Base-by-base conservation (phyloP, 2,888 invertebrate species). In the Gymnocheta viridis region DNA sequence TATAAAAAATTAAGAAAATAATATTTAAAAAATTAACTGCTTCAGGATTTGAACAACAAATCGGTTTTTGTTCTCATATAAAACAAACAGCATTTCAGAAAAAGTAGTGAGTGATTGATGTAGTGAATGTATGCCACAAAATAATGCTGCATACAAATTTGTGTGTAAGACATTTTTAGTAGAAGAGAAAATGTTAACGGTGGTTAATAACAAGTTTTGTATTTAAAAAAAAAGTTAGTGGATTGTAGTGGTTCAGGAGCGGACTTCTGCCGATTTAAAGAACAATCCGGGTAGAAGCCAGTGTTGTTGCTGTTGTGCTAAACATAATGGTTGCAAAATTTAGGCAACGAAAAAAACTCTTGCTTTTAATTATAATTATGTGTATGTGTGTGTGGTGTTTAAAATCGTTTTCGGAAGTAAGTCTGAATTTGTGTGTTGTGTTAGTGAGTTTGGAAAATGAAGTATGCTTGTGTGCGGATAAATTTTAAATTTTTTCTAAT, bases 301-400 rank as follows among this genome's bases (percentile, higher is more conserved):
- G 62, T 41, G 51, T 62, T 78, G 49, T 69, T 66, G 77, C 49
- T 47, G 29, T 41, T 49, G n/a, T n/a, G 24, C 22, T 22, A 56
- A 58, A 58, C 32, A 17, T n/a, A 60, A 27, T 56, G 38, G 27
- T 72, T 35, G 24, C 49, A 27, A 56, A 12, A 9, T 60, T 49
- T 35, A 51, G 74, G 17, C 22, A 38, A 60, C 77, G 81, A 81
- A 84, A 84, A 81, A 81, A 84, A 81, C 81, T 81, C 69, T 84
- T 84, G 77, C 77, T 76, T 76, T 35, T 27, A 19, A 51, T 62
- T 32, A 66, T n/a, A n/a, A n/a, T n/a, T n/a, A 51, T 62, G 49
- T 17, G 10, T 38, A 9, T 32, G 32, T n/a, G n/a, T n/a, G 27
- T 54, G 29, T 54, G 22, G 27, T 24, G 24, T 35, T 73, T 66